phyloP scores from a whole-genome alignment of 2,888 invertebrate genomes.

The Ophion ellenae region DNA sequence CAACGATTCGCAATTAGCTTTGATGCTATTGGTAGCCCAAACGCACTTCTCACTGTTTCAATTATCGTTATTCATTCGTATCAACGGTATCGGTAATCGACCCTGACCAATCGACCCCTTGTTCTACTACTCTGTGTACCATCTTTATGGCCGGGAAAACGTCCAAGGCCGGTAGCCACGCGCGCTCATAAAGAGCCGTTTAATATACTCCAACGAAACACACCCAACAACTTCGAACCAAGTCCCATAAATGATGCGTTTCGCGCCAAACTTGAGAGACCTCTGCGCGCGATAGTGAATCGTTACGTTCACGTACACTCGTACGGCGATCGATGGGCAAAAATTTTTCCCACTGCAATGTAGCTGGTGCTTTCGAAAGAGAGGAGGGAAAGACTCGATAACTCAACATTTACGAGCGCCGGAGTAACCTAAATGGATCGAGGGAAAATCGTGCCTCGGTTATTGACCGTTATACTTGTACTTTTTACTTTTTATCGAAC shows the following conservation, averaged over 20 bases:
- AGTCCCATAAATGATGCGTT: conserved; percentile 67
- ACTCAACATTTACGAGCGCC: neutral
- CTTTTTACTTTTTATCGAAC: neutral
- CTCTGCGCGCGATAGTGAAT: neutral
- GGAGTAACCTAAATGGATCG: neutral
- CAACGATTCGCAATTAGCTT: too few species aligned
- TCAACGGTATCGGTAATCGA: neutral
- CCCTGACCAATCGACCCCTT: neutral
- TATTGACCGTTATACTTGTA: neutral
- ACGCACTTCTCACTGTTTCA: too few species aligned
- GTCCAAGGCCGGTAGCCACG: too few species aligned
- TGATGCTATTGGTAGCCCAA: too few species aligned
- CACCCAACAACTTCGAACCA: neutral
- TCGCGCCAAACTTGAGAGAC: conserved; percentile 29
- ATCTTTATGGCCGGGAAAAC: too few species aligned
- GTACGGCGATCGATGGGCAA: neutral
- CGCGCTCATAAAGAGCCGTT: neutral
- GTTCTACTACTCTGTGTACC: neutral
- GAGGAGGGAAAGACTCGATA: neutral
- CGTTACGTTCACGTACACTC: conserved; percentile 1
- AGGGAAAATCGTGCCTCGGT: too few species aligned
- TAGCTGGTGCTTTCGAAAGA: neutral
- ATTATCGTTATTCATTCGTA: too few species aligned
- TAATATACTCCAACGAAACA: neutral
- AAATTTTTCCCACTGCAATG: neutral